These are phyloP conservation scores for Takifugu ocellatus DNA, from an alignment of 2,797 vertebrate species.

Conservation along the genomic window DNA sequence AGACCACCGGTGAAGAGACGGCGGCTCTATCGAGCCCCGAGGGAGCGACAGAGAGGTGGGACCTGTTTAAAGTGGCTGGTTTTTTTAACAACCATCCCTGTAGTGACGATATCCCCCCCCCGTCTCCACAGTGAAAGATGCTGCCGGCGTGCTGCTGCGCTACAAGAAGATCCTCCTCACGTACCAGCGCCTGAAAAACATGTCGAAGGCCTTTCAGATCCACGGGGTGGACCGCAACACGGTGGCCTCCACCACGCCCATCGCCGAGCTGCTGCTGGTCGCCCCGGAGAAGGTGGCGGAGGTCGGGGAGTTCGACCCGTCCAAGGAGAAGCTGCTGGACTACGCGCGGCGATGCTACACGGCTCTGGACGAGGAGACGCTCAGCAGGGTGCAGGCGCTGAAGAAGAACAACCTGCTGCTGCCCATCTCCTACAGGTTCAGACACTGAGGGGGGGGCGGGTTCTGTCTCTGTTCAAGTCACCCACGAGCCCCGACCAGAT, in stretches of 20 bases:
- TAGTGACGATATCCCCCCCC: too few species aligned
- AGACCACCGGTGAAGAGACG: constrained; percentile 72
- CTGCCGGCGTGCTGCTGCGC: constrained; percentile 88
- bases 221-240: constrained; percentile 91
- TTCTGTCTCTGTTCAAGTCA: constrained; percentile 7
- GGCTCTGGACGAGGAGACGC: constrained; percentile 86
- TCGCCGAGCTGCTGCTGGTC: constrained; percentile 89
- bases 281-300: constrained; percentile 88
- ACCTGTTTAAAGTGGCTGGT: not conserved
- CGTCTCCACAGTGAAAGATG: constrained; percentile 81
- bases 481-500: not conserved
- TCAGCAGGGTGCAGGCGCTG: constrained; percentile 86
- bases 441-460: constrained; percentile 69
- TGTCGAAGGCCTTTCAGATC: constrained; percentile 91
- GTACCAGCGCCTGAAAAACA: constrained; percentile 90
- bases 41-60: constrained; percentile 85
- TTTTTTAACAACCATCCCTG: too few species aligned
- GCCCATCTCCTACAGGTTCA: constrained; percentile 91
- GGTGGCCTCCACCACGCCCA: constrained; percentile 88
- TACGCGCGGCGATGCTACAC: constrained; percentile 90
- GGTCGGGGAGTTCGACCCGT: constrained; percentile 88
- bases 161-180: constrained; percentile 93
- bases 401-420: constrained; percentile 91
- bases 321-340: constrained; percentile 89
- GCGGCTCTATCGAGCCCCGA: constrained; percentile 75